Evolutionary conservation across 2,888 invertebrate genomes (phyloP), one percentile per base, ranked within the genome.

Genomic region (Girardia tigrina): DNA sequence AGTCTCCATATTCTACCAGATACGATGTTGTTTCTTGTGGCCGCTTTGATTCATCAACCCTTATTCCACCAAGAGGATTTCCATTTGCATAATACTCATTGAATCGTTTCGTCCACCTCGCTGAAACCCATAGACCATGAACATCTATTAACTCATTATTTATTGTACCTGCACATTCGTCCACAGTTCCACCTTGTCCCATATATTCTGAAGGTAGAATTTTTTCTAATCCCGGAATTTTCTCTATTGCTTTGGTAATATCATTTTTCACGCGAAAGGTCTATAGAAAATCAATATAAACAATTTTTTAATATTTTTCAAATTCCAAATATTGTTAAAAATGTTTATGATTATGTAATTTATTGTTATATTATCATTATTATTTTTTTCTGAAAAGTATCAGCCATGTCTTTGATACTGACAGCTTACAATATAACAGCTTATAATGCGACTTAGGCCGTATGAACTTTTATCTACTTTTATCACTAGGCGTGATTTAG

Each of bases 191-290:
- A 16, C 29, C 29, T 27, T 27, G 27, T n/a, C 71, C 71, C 6
- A 6, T 29, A 20, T 73, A 73, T 73, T 42, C 73, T 4, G 26
- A 4, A 16, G 42, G 42, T 20, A 73, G 26, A 14, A 71, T 71
- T 23, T 29, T 71, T 23, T 71, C 29, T 28, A 29, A 12, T 27
- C 71, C 71, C 2, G 71, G 71, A 6, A 71, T 71, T 23, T 23
- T 71, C n/a, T 71, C 71, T 6, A 71, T 71, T 6, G 29, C 29
- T 71, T 71, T 71, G n/a, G 6, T 71, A 12, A 71, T 28, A n/a
- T 71, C 29, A 14, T 71, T 29, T 29, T 71, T 71, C 2, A 71
- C 26, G 4, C 71, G 71, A 4, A 28, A 16, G 1, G 29, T 71
- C 71, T 71, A n/a, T n/a, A n/a, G n/a, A n/a, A n/a, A n/a, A n/a